Conservation (phyloP, 2,888 invertebrate species). For the Conistra vaccinii region DNA sequence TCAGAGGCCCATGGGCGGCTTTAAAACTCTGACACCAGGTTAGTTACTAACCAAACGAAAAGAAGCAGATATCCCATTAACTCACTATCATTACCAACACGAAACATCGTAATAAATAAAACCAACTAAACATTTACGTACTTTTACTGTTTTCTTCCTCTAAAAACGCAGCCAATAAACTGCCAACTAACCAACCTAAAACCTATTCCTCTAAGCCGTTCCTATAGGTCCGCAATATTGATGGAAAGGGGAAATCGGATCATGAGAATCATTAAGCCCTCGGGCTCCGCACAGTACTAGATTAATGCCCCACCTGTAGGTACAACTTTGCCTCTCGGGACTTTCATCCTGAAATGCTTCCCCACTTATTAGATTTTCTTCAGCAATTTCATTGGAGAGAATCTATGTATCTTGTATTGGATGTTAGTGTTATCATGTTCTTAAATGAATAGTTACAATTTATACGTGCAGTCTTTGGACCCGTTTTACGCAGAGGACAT, state of each 20-base stretch:
- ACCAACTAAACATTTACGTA: not conserved
- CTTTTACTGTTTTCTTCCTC: too few relatives aligned
- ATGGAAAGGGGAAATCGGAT: slow-evolving; percentile 60
- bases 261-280: slow-evolving; percentile 64
- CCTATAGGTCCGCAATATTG: slow-evolving; percentile 52
- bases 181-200: slow-evolving; percentile 19
- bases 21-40: too few relatives aligned
- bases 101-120: not conserved
- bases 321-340: slow-evolving; percentile 58
- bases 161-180: slow-evolving; percentile 2
- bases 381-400: slow-evolving; percentile 46
- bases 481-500: too few relatives aligned
- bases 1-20: too few relatives aligned
- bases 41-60: too few relatives aligned
- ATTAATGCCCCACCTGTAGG: slow-evolving; percentile 60
- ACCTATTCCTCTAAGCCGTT: slow-evolving; percentile 5
- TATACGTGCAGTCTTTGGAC: too few relatives aligned
- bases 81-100: not conserved
- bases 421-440: not conserved
- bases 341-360: slow-evolving; percentile 54
- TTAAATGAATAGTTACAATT: not conserved
- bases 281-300: slow-evolving; percentile 46
- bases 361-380: slow-evolving; percentile 64
- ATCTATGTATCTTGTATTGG: slow-evolving; percentile 36
- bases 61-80: too few relatives aligned